Conservation (phyloP, 2,113 vertebrate genomes). For the Xiphias gladius region DNA sequence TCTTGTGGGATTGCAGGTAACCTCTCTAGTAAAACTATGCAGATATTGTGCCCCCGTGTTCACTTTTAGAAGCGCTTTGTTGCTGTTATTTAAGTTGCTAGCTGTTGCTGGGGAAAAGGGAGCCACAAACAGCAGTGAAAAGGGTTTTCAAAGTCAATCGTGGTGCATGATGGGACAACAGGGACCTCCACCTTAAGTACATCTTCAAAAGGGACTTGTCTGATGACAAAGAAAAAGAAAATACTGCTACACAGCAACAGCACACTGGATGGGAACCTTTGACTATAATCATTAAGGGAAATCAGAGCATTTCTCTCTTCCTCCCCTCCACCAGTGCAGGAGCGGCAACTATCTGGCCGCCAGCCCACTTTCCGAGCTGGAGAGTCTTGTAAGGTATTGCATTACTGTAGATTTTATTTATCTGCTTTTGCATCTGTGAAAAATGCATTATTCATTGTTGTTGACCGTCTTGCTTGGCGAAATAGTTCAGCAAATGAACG, state of each 20-base stretch:
- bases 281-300: constrained; percentile 46
- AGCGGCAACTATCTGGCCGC: constrained; percentile 50
- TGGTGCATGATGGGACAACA: constrained; percentile 46
- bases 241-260: constrained; percentile 36
- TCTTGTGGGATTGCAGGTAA: neutral
- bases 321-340: constrained; percentile 15
- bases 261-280: constrained; percentile 41
- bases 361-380: constrained; percentile 44
- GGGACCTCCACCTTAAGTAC: constrained; percentile 43
- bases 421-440: constrained; percentile 64
- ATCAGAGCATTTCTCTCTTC: constrained; percentile 63
- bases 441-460: constrained; percentile 62
- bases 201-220: constrained; percentile 54
- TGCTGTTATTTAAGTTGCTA: constrained; percentile 12
- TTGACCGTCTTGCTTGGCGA: constrained; percentile 43
- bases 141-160: constrained; percentile 47
- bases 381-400: constrained; percentile 41
- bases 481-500: constrained; percentile 53
- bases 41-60: neutral
- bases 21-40: neutral
- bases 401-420: constrained; percentile 72
- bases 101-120: constrained; percentile 5
- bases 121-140: constrained; percentile 41
- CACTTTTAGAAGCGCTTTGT: constrained; percentile 14
- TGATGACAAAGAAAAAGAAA: constrained; percentile 55